A percentile compares a stretch with the other conserved stretches of the same genome.
Conservation (phyloP, 2,797 vertebrate genomes). For the Sparus aurata region DNA sequence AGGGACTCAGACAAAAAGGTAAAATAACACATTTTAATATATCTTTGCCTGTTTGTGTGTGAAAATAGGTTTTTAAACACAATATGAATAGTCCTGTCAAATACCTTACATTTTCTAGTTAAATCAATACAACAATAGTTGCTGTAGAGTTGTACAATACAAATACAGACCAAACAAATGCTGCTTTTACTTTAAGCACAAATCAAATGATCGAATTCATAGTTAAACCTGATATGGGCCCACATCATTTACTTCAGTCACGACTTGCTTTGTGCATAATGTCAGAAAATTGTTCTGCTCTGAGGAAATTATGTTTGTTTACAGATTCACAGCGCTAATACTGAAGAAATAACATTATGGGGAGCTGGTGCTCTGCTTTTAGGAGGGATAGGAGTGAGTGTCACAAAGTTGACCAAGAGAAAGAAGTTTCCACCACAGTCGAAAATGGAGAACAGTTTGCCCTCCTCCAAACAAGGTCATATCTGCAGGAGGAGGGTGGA, state of each 20-base stretch:
- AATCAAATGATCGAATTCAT: too few species aligned
- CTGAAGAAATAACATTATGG: conserved; percentile 14
- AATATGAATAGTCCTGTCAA: background rate
- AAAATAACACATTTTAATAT: background rate
- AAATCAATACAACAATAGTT: background rate
- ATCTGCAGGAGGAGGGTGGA: background rate
- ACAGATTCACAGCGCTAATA: background rate
- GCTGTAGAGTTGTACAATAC: background rate
- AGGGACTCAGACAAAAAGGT: conserved; percentile 7
- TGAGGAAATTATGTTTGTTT: background rate
- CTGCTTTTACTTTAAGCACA: background rate
- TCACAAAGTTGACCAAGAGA: background rate
- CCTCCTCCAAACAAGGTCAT: background rate
- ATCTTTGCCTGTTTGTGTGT: background rate
- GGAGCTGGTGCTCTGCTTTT: background rate
- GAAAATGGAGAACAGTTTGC: background rate
- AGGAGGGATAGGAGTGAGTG: background rate
- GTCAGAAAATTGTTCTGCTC: background rate
- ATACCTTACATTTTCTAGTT: background rate
- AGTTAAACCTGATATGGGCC: too few species aligned
- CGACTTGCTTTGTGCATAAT: too few species aligned
- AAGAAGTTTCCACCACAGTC: background rate
- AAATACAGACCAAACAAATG: background rate
- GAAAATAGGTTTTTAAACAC: background rate
- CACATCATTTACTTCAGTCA: too few species aligned